Conservation (phyloP, 2,113 vertebrate species). For the Hassar affinis region DNA sequence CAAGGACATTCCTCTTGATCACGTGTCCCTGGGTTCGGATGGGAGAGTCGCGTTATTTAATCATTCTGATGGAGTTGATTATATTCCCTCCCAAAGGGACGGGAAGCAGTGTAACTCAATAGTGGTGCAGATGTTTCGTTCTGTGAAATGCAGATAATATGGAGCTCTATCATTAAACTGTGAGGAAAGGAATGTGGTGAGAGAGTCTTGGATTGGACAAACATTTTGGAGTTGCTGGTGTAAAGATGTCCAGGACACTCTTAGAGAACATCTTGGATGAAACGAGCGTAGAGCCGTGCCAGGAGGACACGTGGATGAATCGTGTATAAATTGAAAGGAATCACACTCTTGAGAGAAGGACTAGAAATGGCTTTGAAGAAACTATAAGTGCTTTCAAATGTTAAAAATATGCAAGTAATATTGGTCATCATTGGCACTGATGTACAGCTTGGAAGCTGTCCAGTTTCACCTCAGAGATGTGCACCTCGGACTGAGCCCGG, state of each 20-base stretch:
- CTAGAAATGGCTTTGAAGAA: slow-evolving; percentile 11
- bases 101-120: slow-evolving; percentile 67
- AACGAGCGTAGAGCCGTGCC: slow-evolving; percentile 15
- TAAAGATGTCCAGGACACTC: slow-evolving; percentile 6
- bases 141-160: slow-evolving; percentile 71
- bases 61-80: slow-evolving; percentile 66
- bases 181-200: slow-evolving; percentile 47
- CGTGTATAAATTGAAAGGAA: background rate
- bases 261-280: slow-evolving; percentile 37
- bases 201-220: slow-evolving; percentile 31
- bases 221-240: slow-evolving; percentile 31
- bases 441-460: background rate
- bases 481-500: background rate
- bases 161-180: slow-evolving; percentile 59
- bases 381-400: slow-evolving; percentile 2
- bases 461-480: slow-evolving; percentile 1
- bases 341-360: slow-evolving; percentile 13
- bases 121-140: slow-evolving; percentile 75
- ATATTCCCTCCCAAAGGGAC: slow-evolving; percentile 56
- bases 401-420: background rate
- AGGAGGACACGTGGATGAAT: slow-evolving; percentile 10
- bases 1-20: slow-evolving; percentile 57
- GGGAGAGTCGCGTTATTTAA: slow-evolving; percentile 64
- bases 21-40: slow-evolving; percentile 32
- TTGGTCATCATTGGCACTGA: background rate